phyloP scores from a whole-genome alignment of 2,797 vertebrate species.

The Corythornis leucogaster region DNA sequence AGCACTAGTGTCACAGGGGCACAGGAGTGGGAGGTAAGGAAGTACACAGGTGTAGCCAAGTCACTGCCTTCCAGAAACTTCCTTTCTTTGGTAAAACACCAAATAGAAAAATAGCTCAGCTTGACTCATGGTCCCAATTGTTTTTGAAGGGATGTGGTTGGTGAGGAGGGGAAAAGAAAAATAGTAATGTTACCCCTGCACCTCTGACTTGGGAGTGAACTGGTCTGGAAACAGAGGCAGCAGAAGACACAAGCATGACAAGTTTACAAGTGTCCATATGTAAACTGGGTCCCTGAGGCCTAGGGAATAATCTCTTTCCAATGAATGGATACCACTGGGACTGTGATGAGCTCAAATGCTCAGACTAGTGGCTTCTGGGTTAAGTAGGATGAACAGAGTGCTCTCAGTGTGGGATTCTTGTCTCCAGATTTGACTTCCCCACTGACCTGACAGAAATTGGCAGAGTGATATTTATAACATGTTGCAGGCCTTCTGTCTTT shows the following conservation, averaged over 20 bases:
- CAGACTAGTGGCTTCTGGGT: neutral
- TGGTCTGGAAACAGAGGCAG: neutral
- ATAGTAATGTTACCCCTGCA: neutral
- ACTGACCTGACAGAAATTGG: neutral
- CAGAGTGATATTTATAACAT: neutral
- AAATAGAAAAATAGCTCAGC: neutral
- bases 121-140: neutral
- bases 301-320: neutral
- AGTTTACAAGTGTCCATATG: neutral
- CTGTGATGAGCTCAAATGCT: neutral
- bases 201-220: neutral
- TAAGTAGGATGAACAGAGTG: neutral
- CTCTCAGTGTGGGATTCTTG: neutral
- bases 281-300: neutral
- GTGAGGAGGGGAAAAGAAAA: neutral
- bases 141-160: neutral
- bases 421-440: neutral
- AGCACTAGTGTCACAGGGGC: neutral
- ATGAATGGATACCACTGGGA: rapidly evolving
- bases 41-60: neutral
- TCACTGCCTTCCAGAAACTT: neutral
- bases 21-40: constrained; percentile 4
- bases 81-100: neutral
- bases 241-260: neutral
- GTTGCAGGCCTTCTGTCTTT: neutral